A percentile compares a stretch with the other conserved stretches of the same genome.
Evolutionary conservation across 2,113 vertebrate species (phyloP).

Genomic region (Microtus oregoni): DNA sequence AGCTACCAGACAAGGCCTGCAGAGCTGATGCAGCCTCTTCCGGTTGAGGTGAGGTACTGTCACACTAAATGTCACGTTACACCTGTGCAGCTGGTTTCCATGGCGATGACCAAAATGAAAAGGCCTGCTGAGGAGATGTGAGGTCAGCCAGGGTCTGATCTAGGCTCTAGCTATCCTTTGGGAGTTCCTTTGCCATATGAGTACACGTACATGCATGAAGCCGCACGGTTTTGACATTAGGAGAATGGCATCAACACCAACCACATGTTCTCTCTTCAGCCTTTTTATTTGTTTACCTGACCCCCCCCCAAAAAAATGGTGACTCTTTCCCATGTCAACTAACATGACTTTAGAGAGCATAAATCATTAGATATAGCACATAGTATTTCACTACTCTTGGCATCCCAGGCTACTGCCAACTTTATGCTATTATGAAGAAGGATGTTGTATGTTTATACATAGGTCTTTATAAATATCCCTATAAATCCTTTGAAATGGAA

Average conservation of each 20-base stretch:
- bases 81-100: background rate
- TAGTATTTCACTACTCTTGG: background rate
- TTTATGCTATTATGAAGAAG: background rate
- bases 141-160: background rate
- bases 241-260: no score
- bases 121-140: no score
- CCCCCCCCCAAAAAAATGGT: background rate
- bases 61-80: background rate
- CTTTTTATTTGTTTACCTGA: background rate
- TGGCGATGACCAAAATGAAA: background rate
- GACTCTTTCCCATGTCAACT: background rate
- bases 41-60: background rate
- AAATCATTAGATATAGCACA: background rate
- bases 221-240: background rate
- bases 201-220: no score
- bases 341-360: background rate
- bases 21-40: background rate
- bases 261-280: background rate
- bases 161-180: background rate
- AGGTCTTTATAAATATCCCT: background rate
- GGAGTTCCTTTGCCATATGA: background rate
- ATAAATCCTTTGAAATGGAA: constrained; percentile 36
- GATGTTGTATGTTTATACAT: background rate
- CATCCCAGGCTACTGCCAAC: background rate
- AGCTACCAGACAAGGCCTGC: background rate